phyloP scores from a whole-genome alignment of 2,113 vertebrate species.

The Urocolius indicus region DNA sequence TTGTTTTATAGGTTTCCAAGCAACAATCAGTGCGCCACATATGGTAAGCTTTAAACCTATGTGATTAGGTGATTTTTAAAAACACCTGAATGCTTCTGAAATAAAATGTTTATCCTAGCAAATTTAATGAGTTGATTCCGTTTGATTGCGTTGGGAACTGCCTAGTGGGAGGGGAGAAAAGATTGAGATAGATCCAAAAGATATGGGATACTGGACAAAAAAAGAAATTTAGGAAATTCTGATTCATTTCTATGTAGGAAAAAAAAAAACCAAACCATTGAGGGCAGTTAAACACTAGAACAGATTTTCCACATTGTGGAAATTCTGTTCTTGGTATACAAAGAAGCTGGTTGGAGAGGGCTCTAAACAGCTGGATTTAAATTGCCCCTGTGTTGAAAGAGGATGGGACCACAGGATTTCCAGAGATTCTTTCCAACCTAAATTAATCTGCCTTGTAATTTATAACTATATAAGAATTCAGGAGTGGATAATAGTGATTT shows the following conservation, averaged over 20 bases:
- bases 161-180: neutral
- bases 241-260: neutral
- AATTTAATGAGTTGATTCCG: neutral
- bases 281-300: neutral
- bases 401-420: neutral
- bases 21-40: constrained; percentile 98
- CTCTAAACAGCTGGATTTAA: neutral
- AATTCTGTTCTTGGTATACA: neutral
- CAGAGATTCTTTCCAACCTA: neutral
- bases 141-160: neutral
- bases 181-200: neutral
- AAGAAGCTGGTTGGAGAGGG: neutral
- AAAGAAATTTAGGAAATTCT: neutral
- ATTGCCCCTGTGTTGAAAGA: neutral
- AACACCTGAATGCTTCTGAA: neutral
- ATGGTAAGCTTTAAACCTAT: constrained; percentile 85
- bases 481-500: neutral
- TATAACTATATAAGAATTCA: neutral
- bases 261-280: neutral
- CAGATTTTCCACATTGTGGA: neutral
- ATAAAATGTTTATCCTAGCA: neutral
- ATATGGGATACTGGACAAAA: neutral
- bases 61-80: neutral
- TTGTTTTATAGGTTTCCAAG: constrained; percentile 92
- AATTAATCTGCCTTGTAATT: neutral